phyloP scores from a whole-genome alignment of 2,113 vertebrate genomes.

The Heteronetta atricapilla region DNA sequence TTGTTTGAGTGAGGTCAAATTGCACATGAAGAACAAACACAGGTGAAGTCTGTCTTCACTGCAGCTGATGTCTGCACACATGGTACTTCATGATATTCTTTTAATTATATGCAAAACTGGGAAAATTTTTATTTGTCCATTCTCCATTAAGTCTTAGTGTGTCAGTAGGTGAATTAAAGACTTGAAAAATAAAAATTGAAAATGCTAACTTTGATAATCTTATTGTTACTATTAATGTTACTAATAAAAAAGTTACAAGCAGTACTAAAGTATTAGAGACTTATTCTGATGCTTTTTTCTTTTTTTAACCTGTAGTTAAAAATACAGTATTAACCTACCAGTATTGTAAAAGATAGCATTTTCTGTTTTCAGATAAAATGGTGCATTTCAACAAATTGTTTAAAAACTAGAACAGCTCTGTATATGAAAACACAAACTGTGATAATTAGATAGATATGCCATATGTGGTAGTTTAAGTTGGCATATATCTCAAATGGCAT shows the following conservation, averaged over 20 bases:
- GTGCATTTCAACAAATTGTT: constrained; percentile 69
- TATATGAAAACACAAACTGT: constrained; percentile 75
- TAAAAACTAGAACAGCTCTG: constrained; percentile 67
- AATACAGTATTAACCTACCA: not conserved
- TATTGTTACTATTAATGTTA: not conserved
- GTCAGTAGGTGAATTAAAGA: not conserved
- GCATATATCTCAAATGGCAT: constrained; percentile 67
- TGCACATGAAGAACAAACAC: constrained; percentile 40
- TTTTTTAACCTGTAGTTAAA: not conserved
- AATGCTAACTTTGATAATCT: not conserved
- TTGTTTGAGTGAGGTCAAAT: constrained; percentile 67
- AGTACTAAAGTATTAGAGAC: not conserved
- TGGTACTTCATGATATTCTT: constrained; percentile 5
- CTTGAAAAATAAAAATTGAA: not conserved
- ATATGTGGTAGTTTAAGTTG: constrained; percentile 69
- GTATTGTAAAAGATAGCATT: not conserved
- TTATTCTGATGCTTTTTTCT: not conserved
- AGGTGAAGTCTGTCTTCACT: constrained; percentile 37
- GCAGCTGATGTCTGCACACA: not conserved
- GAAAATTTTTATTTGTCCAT: constrained; percentile 4
- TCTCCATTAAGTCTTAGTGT: not conserved
- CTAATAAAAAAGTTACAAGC: not conserved
- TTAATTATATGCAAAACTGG: not conserved
- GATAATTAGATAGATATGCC: constrained; percentile 67
- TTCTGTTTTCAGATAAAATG: constrained; percentile 56